Base-by-base conservation (phyloP, 2,888 invertebrate species). In the Campopleginae sp. region DNA sequence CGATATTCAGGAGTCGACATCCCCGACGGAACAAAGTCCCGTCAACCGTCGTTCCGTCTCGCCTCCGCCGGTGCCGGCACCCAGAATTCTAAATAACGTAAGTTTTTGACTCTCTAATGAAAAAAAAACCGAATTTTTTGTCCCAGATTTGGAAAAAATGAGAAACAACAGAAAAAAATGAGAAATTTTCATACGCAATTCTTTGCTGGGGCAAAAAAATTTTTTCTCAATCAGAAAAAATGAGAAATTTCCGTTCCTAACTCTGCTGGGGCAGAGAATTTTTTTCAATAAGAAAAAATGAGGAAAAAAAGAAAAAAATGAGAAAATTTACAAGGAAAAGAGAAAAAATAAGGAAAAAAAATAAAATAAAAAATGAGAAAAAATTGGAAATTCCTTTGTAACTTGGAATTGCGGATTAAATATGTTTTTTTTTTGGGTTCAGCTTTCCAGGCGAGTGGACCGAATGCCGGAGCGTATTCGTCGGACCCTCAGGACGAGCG, bases 391-490 rank as follows among this genome's bases (percentile, higher is more conserved):
- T 38, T 10, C 4, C 4, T 12, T 14, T 27, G 23, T 23, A 54
- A 27, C 1, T 14, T 5, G 4, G 23, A 51, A 51, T 7, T 58
- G 14, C 0, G 12, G 8, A n/a, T 8, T 65, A n/a, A n/a, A n/a
- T n/a, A n/a, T 78, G 42, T 51, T 51, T 42, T 38, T 31, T 44
- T 46, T 12, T 7, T 5, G 6, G 63, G 88, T 88, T 48, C 27
- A 92, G 92, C 89, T 88, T 71, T 87, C 75, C 79, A 85, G 87
- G 66, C 88, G 88, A 14, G 72, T 86, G 12, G 87, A 89, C n/a
- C 89, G 89, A 85, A 46, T 92, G 72, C 90, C 92, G 2, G 91
- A 92, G 86, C 91, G 92, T 86, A 65, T 92, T 27, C 87, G 88
- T 17, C 70, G 86, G 54, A 38, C 87, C 68, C 85, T 89, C 5